Base-by-base conservation (phyloP, 2,113 vertebrate genomes). In the Seriola aureovittata region DNA sequence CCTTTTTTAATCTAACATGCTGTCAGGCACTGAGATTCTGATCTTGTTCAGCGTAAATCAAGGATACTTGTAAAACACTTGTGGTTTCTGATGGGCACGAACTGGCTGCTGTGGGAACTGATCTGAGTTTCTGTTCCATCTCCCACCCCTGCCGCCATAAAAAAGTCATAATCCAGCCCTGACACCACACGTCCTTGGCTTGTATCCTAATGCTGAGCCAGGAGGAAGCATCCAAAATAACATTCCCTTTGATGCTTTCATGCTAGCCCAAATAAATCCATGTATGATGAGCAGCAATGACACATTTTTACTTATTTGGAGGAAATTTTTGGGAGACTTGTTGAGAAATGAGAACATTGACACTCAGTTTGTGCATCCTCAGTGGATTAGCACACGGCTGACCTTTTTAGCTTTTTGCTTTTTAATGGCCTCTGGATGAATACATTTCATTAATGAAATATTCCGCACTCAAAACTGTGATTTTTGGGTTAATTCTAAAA, bases 211-310 rank as follows among this genome's bases (percentile, higher is more conserved):
- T 55, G 62, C 65, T 44, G 77, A 67, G 82, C 68, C 84, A 67
- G 68, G 34, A 88, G 80, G 77, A 84, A 65, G 58, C 75, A 71
- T 80, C 80, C n/a, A 84, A 87, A 90, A 91, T 89, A 84, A 72
- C 48, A 74, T 44, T 64, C 25, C 44, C 59, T 81, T 74, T 82
- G 76, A 88, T 74, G 69, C 29, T 78, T 78, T 81, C 40, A 67
- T 70, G 46, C 66, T 58, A 71, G 38, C 67, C 81, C 68, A 83
- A 79, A 88, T 85, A 88, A 78, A 86, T 64, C 2, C 19, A 75
- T 64, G 71, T 23, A n/a, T 71, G 50, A 67, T 78, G 64, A 73
- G 65, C 42, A 3, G 65, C 57, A 77, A 36, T 84, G 80, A 72
- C 80, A 80, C 55, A 84, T 34, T 76, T 85, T 73, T 58, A 78